A percentile compares a stretch with the other conserved stretches of the same genome.
Conservation (phyloP, 2,113 vertebrate genomes). For the Climacteris rufus region DNA sequence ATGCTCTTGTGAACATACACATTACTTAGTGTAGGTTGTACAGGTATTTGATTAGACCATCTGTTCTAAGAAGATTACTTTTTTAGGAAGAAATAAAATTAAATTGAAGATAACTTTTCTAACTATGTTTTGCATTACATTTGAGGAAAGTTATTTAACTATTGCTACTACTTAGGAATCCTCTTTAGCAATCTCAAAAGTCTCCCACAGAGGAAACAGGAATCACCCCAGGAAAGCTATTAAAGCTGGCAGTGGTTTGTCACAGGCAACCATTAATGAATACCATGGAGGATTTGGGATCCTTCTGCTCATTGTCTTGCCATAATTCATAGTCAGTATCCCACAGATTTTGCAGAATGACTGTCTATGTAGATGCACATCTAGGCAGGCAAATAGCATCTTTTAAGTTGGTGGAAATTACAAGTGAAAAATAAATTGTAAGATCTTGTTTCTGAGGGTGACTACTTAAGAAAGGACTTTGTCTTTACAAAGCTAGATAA, state of each 20-base stretch:
- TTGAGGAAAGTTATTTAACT: background rate
- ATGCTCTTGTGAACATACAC: background rate
- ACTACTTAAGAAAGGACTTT: background rate
- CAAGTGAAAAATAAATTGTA: background rate
- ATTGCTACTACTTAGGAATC: background rate
- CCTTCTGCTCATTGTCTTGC: background rate
- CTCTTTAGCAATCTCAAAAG: background rate
- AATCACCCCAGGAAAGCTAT: conserved; percentile 19
- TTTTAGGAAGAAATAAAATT: conserved; percentile 4
- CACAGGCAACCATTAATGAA: conserved; percentile 33
- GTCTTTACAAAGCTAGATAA: background rate
- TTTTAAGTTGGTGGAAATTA: background rate
- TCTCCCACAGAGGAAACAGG: background rate
- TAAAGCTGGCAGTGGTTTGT: conserved; percentile 34
- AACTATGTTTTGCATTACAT: background rate
- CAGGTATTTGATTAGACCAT: background rate
- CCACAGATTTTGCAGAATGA: conserved; percentile 7
- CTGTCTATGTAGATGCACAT: conserved; percentile 5
- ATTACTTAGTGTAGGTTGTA: background rate
- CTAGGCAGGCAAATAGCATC: conserved; percentile 19
- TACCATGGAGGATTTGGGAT: background rate
- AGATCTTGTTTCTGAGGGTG: background rate
- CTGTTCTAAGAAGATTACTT: background rate
- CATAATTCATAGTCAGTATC: conserved; percentile 31
- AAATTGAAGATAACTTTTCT: background rate